A percentile compares a stretch with the other conserved stretches of the same genome.
These are phyloP conservation scores for Colinus virginianus DNA, from an alignment of 2,113 vertebrate species.

Conservation along the genomic window DNA sequence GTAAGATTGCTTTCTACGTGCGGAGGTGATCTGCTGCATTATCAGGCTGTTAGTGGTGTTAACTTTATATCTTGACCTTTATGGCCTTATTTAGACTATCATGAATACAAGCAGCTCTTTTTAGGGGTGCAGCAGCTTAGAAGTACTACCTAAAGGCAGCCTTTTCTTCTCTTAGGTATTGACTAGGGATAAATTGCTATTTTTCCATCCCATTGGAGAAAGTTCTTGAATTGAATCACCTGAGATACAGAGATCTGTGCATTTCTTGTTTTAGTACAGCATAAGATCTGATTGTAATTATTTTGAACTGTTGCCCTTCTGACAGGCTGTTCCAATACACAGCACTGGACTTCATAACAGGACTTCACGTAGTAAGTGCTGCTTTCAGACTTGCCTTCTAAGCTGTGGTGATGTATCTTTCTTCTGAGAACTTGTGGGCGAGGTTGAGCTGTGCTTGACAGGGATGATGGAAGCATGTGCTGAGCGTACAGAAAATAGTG, in stretches of 20 bases:
- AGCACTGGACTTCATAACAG: neutral
- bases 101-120: neutral
- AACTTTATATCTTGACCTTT: neutral
- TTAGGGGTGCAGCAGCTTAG: neutral
- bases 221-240: neutral
- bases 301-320: neutral
- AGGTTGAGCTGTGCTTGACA: neutral
- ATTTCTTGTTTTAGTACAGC: neutral
- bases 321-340: neutral
- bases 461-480: neutral
- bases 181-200: neutral
- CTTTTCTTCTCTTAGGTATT: neutral
- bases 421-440: neutral
- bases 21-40: neutral
- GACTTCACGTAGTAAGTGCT: neutral
- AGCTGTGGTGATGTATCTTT: neutral
- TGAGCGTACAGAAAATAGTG: neutral
- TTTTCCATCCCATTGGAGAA: neutral
- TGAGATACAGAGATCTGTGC: neutral
- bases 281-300: neutral
- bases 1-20: neutral
- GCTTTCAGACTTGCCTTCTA: neutral
- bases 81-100: neutral
- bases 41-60: neutral
- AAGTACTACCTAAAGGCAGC: neutral